Evolutionary conservation across 1,140 invertebrate species (phyloP).

Genomic region (Papilio polyxenes): DNA sequence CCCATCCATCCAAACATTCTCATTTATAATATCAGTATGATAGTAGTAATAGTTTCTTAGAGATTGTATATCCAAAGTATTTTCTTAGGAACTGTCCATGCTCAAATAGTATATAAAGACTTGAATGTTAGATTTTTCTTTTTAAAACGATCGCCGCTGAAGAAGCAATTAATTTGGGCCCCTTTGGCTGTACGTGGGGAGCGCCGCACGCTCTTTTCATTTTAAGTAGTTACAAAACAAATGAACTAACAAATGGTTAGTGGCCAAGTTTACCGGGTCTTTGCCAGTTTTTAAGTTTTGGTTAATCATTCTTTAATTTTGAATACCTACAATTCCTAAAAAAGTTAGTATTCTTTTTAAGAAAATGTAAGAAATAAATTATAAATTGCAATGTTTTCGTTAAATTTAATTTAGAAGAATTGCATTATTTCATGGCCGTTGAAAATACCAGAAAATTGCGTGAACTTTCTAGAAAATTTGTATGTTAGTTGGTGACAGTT

Average conservation of each 20-base stretch:
- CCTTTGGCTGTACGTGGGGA: slow-evolving; percentile 24
- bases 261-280: slow-evolving; percentile 23
- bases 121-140: slow-evolving; percentile 12
- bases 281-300: neutral
- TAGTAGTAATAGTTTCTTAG: neutral
- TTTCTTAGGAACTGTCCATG: neutral
- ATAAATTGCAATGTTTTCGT: too few relatives aligned
- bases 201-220: slow-evolving; percentile 32
- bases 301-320: neutral
- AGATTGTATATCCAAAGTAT: neutral
- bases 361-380: too few relatives aligned
- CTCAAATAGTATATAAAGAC: neutral
- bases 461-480: too few relatives aligned
- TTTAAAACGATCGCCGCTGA: slow-evolving; percentile 16
- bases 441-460: too few relatives aligned
- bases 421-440: too few relatives aligned
- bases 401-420: too few relatives aligned
- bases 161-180: slow-evolving; percentile 38
- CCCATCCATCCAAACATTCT: too few relatives aligned
- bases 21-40: too few relatives aligned
- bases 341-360: too few relatives aligned
- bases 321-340: too few relatives aligned
- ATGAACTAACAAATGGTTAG: slow-evolving; percentile 4
- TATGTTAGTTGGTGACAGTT: too few relatives aligned
- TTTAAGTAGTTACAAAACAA: slow-evolving; percentile 34